phyloP scores from a whole-genome alignment of 2,888 invertebrate genomes.

The Timema cristinae region DNA sequence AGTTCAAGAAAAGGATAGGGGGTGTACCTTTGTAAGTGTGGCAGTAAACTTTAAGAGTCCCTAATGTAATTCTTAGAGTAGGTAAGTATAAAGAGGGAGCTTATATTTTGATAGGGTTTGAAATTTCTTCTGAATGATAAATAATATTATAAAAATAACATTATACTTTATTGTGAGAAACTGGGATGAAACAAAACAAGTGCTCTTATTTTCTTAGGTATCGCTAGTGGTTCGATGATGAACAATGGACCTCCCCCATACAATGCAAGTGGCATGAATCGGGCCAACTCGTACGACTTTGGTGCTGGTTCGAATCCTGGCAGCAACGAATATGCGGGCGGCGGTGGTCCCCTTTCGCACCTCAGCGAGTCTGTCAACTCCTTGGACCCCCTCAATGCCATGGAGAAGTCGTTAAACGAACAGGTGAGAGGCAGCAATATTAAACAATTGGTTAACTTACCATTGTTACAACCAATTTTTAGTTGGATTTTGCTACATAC shows the following conservation, averaged over 20 bases:
- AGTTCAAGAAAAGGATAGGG: too few relatives aligned
- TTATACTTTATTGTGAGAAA: not conserved
- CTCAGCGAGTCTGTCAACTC: constrained; percentile 82
- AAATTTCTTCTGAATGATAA: constrained; percentile 12
- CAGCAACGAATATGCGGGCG: constrained; percentile 61
- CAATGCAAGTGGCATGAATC: constrained; percentile 37
- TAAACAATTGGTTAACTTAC: too few relatives aligned
- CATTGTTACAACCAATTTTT: too few relatives aligned
- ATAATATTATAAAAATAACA: not conserved
- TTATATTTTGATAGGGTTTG: not conserved
- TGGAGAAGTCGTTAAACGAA: constrained; percentile 88
- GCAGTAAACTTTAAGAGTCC: too few relatives aligned
- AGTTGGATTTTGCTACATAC: too few relatives aligned
- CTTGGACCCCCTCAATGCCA: constrained; percentile 86
- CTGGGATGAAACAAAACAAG: not conserved
- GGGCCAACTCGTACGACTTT: constrained; percentile 39
- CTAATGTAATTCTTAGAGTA: too few relatives aligned
- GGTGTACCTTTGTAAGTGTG: too few relatives aligned
- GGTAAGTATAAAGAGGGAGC: not conserved
- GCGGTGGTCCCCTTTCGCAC: constrained; percentile 73
- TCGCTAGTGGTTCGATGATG: constrained; percentile 88
- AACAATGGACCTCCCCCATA: constrained; percentile 50
- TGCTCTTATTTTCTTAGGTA: constrained; percentile 42
- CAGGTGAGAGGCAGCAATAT: constrained; percentile 54
- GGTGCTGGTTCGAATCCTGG: constrained; percentile 42